A percentile compares a stretch with the other conserved stretches of the same genome.
Evolutionary conservation across 2,888 invertebrate genomes (phyloP).

Genomic region (Drosophila recens): DNA sequence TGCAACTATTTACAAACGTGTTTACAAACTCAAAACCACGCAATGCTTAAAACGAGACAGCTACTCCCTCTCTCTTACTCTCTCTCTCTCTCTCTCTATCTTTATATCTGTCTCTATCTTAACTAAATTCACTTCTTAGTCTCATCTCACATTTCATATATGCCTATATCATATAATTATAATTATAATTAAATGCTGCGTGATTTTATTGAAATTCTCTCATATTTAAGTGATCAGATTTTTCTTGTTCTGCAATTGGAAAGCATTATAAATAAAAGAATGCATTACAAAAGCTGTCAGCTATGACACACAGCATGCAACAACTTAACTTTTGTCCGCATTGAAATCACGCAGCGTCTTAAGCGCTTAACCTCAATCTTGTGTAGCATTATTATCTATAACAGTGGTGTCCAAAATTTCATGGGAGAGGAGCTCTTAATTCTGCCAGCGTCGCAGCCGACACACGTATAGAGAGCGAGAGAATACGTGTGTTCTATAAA

Average conservation of each 20-base stretch:
- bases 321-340: not conserved
- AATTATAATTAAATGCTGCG: not conserved
- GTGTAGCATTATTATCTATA: slow-evolving; percentile 22
- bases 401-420: too few species aligned
- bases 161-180: not conserved
- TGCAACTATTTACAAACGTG: slow-evolving; percentile 48
- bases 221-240: too few species aligned
- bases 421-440: too few species aligned
- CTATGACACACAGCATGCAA: not conserved
- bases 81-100: slow-evolving; percentile 8
- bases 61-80: not conserved
- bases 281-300: not conserved
- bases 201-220: not conserved
- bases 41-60: slow-evolving; percentile 9
- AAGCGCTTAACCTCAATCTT: not conserved
- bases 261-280: too few species aligned
- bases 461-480: too few species aligned
- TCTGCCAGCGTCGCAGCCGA: too few species aligned
- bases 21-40: slow-evolving; percentile 32
- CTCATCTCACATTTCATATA: not conserved
- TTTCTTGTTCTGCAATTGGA: too few species aligned
- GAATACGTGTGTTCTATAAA: too few species aligned
- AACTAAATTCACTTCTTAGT: not conserved
- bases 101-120: slow-evolving; percentile 1
- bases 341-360: slow-evolving; percentile 1